A percentile compares a stretch with the other conserved stretches of the same genome.
Conservation (phyloP, 2,113 vertebrate species). For the Calidris pygmaea region DNA sequence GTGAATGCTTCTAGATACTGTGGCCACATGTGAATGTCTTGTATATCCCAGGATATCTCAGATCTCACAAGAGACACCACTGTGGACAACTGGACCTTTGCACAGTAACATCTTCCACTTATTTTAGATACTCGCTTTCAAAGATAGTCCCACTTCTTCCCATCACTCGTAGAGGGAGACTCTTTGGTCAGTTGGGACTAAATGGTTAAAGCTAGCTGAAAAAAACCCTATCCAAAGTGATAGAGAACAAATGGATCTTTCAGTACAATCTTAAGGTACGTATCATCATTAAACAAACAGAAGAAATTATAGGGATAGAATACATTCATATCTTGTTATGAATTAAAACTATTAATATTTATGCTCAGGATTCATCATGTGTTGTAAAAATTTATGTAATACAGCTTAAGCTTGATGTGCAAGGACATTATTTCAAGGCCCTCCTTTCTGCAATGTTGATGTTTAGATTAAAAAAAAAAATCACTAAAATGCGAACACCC, state of each 20-base stretch:
- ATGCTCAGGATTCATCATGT: background rate
- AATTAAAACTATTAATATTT: background rate
- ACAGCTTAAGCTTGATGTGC: background rate
- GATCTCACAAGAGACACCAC: background rate
- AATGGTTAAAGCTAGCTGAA: background rate
- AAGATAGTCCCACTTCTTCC: background rate
- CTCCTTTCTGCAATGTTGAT: background rate
- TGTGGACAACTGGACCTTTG: background rate
- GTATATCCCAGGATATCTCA: background rate
- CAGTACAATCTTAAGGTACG: background rate
- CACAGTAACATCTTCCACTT: background rate
- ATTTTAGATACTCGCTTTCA: background rate
- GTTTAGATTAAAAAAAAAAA: background rate
- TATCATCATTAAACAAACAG: background rate
- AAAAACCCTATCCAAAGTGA: background rate
- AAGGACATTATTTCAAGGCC: background rate
- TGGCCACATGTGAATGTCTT: background rate
- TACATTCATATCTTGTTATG: background rate
- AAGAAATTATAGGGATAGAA: background rate
- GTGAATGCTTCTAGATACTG: background rate
- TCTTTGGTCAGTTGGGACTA: background rate
- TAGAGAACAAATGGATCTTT: background rate
- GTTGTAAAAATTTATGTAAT: background rate
- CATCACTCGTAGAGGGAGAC: background rate
- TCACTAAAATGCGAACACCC: rapidly evolving